phyloP scores from a whole-genome alignment of 2,113 vertebrate genomes.

The cattle (Bos taurus) region ARS-UCD2.0 NC_037333.1:28691501-28692000 shows the following conservation, averaged over 20 bases:
- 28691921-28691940: not conserved
- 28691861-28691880: not conserved
- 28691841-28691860: not conserved
- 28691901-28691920: not conserved
- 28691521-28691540: not conserved
- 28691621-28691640: conserved; percentile 18
- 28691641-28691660: not conserved
- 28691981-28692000: not conserved
- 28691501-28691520: not conserved
- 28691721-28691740: not conserved
- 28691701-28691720: not conserved
- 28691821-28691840: not conserved
- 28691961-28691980: not conserved
- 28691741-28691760: not conserved
- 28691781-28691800: not conserved
- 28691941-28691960: not conserved
- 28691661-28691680: not conserved
- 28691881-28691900: not conserved
- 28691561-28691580: not conserved
- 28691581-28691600: not conserved
- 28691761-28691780: not conserved
- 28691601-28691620: not conserved
- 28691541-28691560: not conserved
- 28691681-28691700: not conserved
- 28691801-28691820: not conserved